Evolutionary conservation across 92 coral and sea anemone genomes (phyloP).

Genomic region (Siderastrea siderea): DNA sequence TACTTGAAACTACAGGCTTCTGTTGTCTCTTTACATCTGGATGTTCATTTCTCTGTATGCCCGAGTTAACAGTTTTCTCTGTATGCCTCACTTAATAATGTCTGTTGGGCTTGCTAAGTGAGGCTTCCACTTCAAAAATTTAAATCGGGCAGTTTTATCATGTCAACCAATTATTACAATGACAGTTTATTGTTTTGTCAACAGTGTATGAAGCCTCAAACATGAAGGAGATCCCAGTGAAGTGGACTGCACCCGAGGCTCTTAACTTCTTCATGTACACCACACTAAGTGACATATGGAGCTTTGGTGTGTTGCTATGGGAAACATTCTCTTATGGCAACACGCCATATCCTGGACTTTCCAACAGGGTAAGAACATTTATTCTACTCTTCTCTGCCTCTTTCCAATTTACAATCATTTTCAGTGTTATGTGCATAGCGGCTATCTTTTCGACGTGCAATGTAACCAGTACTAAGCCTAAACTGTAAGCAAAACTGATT

Average conservation of each 20-base stretch:
- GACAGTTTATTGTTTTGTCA: background rate
- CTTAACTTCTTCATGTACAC: constrained; percentile 96
- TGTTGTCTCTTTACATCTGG: too few species aligned
- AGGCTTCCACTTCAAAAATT: too few species aligned
- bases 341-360: constrained; percentile 93
- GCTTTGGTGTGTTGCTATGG: constrained; percentile 97
- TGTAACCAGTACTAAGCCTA: too few species aligned
- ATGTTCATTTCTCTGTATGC: too few species aligned
- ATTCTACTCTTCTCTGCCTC: too few species aligned
- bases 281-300: constrained; percentile 96
- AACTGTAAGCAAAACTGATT: too few species aligned
- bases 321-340: constrained; percentile 96
- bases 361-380: constrained; percentile 76
- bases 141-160: background rate
- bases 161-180: background rate
- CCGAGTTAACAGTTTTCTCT: too few species aligned
- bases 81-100: too few species aligned
- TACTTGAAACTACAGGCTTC: too few species aligned
- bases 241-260: constrained; percentile 99
- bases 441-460: background rate
- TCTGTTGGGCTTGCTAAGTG: too few species aligned
- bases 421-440: too few species aligned
- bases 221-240: constrained; percentile 98
- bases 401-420: background rate
- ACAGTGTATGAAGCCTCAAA: constrained; percentile 95